Evolutionary conservation across 2,797 vertebrate genomes (phyloP).

Genomic region (Oophaga sylvatica): DNA sequence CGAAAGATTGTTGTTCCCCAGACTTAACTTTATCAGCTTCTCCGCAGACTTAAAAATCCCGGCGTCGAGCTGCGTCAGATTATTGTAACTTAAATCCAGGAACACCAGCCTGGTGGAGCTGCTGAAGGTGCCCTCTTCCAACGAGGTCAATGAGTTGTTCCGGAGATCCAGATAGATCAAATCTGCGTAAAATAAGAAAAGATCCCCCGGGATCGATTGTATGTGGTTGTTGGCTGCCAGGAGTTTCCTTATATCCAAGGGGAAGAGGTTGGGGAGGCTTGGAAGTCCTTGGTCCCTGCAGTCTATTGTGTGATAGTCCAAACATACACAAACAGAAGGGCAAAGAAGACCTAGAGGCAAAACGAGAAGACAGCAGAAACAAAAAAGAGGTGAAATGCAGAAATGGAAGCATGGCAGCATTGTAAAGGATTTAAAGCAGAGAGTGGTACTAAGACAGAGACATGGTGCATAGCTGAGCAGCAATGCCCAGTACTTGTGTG

Average conservation of each 20-base stretch:
- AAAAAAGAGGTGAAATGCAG: conserved; percentile 81
- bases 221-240: conserved; percentile 93
- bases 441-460: conserved; percentile 68
- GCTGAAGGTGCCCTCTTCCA: conserved; percentile 91
- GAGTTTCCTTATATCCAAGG: conserved; percentile 91
- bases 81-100: conserved; percentile 94
- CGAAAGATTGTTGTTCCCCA: conserved; percentile 90
- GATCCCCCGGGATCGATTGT: conserved; percentile 87
- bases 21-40: conserved; percentile 87
- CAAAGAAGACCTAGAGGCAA: conserved; percentile 81
- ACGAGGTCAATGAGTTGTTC: conserved; percentile 90
- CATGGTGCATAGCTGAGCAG: conserved; percentile 71
- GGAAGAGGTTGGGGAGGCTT: conserved; percentile 87
- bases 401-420: conserved; percentile 84
- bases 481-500: conserved; percentile 71
- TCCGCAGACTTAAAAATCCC: conserved; percentile 89
- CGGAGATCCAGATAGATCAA: conserved; percentile 94
- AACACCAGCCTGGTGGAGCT: conserved; percentile 92
- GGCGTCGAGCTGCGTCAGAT: conserved; percentile 89
- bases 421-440: conserved; percentile 69
- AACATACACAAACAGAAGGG: conserved; percentile 87
- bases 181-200: conserved; percentile 94
- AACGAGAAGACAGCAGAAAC: conserved; percentile 75
- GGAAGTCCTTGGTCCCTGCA: conserved; percentile 91
- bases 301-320: conserved; percentile 94